A percentile compares a stretch with the other conserved stretches of the same genome.
Conservation (phyloP, 2,113 vertebrate genomes). For the Anoura caudifer region DNA sequence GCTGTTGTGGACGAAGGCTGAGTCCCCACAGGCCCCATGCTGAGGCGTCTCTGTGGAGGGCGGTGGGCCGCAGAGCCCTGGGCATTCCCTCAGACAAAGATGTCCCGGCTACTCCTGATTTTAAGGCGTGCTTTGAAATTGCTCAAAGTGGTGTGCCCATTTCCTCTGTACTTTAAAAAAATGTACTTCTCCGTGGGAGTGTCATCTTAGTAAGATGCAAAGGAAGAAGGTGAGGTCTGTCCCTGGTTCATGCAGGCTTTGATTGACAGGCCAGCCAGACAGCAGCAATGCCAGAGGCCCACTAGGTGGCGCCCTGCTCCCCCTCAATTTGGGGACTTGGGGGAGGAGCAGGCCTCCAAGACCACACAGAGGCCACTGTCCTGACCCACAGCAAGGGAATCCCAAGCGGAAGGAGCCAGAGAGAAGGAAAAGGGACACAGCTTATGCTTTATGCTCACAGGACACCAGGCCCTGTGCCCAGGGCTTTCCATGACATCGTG, state of each 20-base stretch:
- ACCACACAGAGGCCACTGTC: too few species aligned
- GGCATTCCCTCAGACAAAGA: too few species aligned
- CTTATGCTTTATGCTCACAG: too few species aligned
- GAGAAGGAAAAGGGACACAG: not conserved
- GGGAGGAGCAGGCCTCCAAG: too few species aligned
- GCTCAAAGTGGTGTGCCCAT: not conserved
- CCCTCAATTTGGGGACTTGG: too few species aligned
- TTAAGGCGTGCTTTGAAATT: not conserved
- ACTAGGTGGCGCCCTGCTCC: too few species aligned
- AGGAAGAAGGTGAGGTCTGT: not conserved
- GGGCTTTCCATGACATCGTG: not conserved
- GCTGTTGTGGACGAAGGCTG: too few species aligned
- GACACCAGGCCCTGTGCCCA: not conserved
- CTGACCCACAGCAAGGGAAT: not conserved
- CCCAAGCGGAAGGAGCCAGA: not conserved
- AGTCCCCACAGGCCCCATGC: too few species aligned
- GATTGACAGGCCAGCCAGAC: rapidly evolving
- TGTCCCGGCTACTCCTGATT: too few species aligned
- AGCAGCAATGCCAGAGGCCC: not conserved
- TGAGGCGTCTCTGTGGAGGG: too few species aligned
- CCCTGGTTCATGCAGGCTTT: not conserved
- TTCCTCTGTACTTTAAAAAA: not conserved
- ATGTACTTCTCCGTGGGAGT: not conserved
- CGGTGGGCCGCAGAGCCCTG: too few species aligned
- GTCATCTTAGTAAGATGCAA: not conserved